These are phyloP conservation scores for Sebastes goodei DNA, from an alignment of 2,797 vertebrate species.

Conservation along the genomic window DNA sequence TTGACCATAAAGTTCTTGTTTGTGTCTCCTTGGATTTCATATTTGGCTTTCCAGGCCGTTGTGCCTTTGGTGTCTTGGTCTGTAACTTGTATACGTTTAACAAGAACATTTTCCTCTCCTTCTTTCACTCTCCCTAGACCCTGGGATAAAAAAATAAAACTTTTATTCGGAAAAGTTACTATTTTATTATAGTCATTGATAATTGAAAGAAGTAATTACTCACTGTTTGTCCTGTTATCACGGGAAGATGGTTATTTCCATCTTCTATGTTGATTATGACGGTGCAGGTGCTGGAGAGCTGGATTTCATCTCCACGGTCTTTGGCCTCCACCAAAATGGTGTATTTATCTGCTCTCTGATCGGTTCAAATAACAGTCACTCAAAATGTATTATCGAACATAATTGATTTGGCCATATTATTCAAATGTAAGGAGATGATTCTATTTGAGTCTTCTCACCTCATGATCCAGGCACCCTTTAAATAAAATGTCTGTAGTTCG, in stretches of 20 bases:
- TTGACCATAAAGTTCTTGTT: constrained; percentile 65
- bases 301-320: constrained; percentile 59
- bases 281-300: constrained; percentile 69
- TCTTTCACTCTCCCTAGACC: constrained; percentile 67
- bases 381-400: not conserved
- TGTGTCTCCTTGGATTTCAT: constrained; percentile 64
- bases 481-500: constrained; percentile 63
- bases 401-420: not conserved
- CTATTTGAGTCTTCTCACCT: constrained; percentile 58
- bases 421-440: not conserved
- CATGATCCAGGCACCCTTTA: constrained; percentile 78
- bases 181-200: fast-evolving
- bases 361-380: not conserved
- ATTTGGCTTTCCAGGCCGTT: constrained; percentile 74
- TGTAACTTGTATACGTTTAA: constrained; percentile 66
- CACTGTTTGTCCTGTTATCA: constrained; percentile 60
- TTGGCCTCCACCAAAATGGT: constrained; percentile 76
- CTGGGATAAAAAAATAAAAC: constrained; percentile 27
- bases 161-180: not conserved
- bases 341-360: constrained; percentile 74
- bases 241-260: constrained; percentile 76
- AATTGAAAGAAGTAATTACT: constrained; percentile 15
- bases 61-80: constrained; percentile 71
- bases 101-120: constrained; percentile 46
- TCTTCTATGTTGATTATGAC: constrained; percentile 69